Conservation (phyloP, 2,888 invertebrate species). For the Harmothoe impar region DNA sequence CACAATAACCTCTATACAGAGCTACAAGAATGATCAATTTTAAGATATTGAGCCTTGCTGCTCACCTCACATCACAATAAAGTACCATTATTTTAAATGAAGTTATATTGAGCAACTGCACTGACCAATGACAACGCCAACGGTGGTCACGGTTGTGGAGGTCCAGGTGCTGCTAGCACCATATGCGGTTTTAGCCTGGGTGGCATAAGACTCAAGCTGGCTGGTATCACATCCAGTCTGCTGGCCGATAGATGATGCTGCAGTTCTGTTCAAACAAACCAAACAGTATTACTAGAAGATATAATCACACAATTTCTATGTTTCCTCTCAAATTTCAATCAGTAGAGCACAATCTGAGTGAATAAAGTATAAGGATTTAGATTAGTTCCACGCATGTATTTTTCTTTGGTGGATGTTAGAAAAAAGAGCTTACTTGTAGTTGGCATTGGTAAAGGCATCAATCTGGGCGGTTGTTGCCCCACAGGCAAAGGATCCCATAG, state of each 20-base stretch:
- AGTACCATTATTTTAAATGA: too few relatives aligned
- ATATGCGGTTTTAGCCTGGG: slow-evolving; percentile 47
- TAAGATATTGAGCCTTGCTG: too few relatives aligned
- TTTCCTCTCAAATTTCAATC: not conserved
- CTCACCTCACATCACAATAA: too few relatives aligned
- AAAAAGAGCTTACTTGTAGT: slow-evolving; percentile 69
- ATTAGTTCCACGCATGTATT: too few relatives aligned
- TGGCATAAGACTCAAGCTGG: slow-evolving; percentile 47
- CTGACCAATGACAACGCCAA: slow-evolving; percentile 34
- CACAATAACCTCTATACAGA: too few relatives aligned
- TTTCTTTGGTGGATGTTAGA: too few relatives aligned
- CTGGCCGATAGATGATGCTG: slow-evolving; percentile 38
- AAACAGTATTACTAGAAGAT: not conserved
- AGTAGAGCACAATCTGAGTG: not conserved
- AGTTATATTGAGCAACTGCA: not conserved
- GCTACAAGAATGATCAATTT: too few relatives aligned
- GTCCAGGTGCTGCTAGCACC: slow-evolving; percentile 18
- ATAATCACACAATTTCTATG: not conserved
- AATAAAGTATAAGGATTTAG: too few relatives aligned
- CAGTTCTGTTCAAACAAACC: slow-evolving; percentile 6
- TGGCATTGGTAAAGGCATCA: slow-evolving; percentile 65
- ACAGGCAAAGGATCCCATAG: slow-evolving; percentile 72
- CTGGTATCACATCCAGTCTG: slow-evolving; percentile 6
- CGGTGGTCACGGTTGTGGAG: slow-evolving; percentile 10
- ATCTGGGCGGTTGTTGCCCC: slow-evolving; percentile 73